Percentiles rank a stretch among this genome's conserved stretches.
Conservation (phyloP, 2,113 vertebrate genomes). For the Symphodus melops region DNA sequence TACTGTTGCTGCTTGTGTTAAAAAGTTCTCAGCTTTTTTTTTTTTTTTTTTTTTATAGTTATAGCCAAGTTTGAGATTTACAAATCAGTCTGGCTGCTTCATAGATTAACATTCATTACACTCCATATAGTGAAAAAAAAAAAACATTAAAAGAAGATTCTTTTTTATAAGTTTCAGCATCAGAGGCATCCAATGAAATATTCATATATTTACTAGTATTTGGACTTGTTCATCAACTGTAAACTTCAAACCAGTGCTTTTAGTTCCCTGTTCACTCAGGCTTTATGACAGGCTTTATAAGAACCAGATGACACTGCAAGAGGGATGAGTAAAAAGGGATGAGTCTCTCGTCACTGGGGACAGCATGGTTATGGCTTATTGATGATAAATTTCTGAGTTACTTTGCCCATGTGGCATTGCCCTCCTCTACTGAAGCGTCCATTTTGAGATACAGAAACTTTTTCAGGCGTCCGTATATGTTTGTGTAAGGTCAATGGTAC, state of each 20-base stretch:
- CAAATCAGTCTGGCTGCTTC: no score
- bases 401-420: conserved; percentile 44
- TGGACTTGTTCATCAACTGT: conserved; percentile 32
- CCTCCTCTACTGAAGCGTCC: conserved; percentile 43
- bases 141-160: no score
- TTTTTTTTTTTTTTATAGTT: no score
- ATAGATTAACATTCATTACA: not conserved
- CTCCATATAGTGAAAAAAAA: not conserved
- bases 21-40: no score
- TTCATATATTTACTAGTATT: conserved; percentile 1
- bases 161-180: not conserved
- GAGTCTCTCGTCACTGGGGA: conserved; percentile 45
- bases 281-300: conserved; percentile 19
- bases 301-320: conserved; percentile 7
- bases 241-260: not conserved
- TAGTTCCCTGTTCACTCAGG: not conserved
- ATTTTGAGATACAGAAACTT: conserved; percentile 11
- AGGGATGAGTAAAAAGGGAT: conserved; percentile 41
- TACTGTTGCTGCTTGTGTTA: no score
- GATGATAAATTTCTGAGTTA: conserved; percentile 63
- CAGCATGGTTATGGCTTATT: conserved; percentile 47
- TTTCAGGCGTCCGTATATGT: conserved; percentile 17
- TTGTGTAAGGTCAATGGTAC: conserved; percentile 8
- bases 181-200: conserved; percentile 4
- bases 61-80: no score